These are phyloP conservation scores for Dermochelys coriacea DNA, from an alignment of 2,797 vertebrate genomes.

Conservation along the genomic window DNA sequence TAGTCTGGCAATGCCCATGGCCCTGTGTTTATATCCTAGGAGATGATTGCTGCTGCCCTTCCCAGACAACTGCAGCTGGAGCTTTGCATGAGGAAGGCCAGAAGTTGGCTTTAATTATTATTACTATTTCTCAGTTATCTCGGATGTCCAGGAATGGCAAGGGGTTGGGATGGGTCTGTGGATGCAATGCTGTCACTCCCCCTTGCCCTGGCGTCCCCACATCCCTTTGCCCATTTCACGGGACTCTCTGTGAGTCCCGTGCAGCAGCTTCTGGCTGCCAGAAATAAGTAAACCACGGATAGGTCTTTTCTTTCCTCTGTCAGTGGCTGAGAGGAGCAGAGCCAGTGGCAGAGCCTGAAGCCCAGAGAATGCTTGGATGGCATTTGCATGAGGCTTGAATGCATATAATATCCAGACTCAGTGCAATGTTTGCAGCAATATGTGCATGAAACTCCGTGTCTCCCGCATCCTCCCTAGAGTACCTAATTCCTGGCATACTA, in stretches of 20 bases:
- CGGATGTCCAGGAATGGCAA: not conserved
- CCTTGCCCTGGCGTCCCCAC: fast-evolving
- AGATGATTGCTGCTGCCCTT: not conserved
- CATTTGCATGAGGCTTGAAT: fast-evolving
- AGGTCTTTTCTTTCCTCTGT: not conserved
- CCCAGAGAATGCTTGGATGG: fast-evolving
- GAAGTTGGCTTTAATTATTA: not conserved
- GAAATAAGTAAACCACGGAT: fast-evolving
- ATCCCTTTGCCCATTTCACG: not conserved
- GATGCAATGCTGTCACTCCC: not conserved
- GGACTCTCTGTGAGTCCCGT: not conserved
- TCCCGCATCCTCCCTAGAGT: fast-evolving
- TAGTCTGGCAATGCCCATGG: not conserved
- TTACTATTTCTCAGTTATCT: not conserved
- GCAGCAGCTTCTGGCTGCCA: not conserved
- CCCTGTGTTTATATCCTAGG: not conserved
- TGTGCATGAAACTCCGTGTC: not conserved
- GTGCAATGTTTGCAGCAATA: fast-evolving
- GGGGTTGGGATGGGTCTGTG: not conserved
- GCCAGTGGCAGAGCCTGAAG: not conserved
- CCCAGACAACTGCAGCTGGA: not conserved
- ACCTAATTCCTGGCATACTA: not conserved
- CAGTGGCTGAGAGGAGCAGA: fast-evolving
- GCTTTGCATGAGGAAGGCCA: not conserved
- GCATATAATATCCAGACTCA: fast-evolving